Evolutionary conservation across 2,888 invertebrate species (phyloP).

Genomic region (Plagiodera versicolora): DNA sequence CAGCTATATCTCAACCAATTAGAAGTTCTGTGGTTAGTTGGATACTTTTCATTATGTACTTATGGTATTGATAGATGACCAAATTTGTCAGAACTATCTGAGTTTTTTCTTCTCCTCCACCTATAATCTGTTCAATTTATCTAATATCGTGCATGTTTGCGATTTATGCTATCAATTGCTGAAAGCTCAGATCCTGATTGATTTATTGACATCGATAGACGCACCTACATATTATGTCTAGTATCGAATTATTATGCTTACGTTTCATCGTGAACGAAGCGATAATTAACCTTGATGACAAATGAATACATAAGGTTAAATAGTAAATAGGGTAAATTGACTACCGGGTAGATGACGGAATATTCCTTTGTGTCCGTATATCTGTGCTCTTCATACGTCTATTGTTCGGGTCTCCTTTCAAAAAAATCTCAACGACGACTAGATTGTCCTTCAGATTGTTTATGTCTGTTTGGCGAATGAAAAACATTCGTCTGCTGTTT

Average conservation of each 20-base stretch:
- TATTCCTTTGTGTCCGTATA: neutral
- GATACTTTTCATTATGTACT: no score
- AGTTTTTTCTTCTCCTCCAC: no score
- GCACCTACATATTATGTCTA: neutral
- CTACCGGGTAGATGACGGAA: conserved; percentile 13
- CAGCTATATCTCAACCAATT: no score
- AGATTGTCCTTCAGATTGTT: neutral
- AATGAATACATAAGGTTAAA: conserved; percentile 29
- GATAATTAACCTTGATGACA: conserved; percentile 28
- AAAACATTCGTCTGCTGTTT: neutral
- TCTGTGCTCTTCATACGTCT: neutral
- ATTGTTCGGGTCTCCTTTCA: neutral
- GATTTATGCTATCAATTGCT: conserved; percentile 9
- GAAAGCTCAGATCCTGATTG: conserved; percentile 14
- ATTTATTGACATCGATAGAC: conserved; percentile 20
- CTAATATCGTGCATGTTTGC: neutral
- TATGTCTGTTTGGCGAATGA: neutral
- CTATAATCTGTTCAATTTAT: no score
- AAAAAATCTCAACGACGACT: neutral
- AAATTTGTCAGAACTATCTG: no score
- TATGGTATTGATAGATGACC: no score
- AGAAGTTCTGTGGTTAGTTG: no score
- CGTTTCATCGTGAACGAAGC: conserved; percentile 19
- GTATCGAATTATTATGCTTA: conserved; percentile 21
- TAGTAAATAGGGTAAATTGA: conserved; percentile 22